A percentile compares a stretch with the other conserved stretches of the same genome.
Evolutionary conservation across 2,113 vertebrate genomes (phyloP).

Genomic region (Pterocles burchelli): DNA sequence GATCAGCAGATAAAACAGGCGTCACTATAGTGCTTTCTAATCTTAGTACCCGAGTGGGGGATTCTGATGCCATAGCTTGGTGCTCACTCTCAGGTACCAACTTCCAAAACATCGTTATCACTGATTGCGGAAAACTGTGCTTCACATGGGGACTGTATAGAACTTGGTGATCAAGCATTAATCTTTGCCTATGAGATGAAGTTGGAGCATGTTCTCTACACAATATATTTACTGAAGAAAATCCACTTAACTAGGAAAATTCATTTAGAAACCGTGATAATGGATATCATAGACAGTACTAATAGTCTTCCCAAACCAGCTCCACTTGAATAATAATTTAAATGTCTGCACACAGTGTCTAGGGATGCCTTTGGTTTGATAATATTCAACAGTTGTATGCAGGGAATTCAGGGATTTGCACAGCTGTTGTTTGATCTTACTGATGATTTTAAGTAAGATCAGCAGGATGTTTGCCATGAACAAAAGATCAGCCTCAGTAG

Average conservation of each 20-base stretch:
- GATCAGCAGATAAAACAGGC: background rate
- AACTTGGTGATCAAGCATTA: background rate
- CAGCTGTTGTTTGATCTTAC: background rate
- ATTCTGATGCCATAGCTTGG: background rate
- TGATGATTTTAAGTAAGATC: conserved; percentile 18
- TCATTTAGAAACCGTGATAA: background rate
- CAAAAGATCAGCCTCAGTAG: conserved; percentile 5
- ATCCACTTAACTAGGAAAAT: background rate
- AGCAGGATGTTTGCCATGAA: conserved; percentile 21
- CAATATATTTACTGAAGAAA: background rate
- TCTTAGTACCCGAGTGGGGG: background rate
- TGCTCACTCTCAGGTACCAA: background rate
- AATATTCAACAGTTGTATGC: background rate
- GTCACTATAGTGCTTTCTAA: background rate
- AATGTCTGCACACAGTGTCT: background rate
- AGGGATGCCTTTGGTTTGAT: background rate
- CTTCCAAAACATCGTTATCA: background rate
- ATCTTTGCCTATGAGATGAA: background rate
- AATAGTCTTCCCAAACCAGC: background rate
- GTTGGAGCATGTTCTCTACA: background rate
- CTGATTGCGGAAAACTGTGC: background rate
- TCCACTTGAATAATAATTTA: background rate
- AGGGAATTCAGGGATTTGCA: background rate
- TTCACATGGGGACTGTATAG: background rate
- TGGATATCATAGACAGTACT: background rate